Percentiles rank a stretch among this genome's conserved stretches.
phyloP scores from a whole-genome alignment of 2,888 invertebrate species.

The Marronus borbonicus region DNA sequence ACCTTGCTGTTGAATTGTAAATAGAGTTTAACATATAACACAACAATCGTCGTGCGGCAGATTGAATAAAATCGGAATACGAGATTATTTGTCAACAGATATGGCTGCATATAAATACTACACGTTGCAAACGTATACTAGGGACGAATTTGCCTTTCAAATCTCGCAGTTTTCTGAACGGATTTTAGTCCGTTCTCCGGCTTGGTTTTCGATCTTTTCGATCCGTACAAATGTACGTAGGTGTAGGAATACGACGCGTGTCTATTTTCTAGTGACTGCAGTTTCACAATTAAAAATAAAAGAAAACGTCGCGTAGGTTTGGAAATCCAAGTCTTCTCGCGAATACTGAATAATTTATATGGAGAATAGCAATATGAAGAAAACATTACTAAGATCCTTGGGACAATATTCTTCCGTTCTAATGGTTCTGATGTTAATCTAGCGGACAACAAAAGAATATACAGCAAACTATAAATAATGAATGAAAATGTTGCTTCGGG shows the following conservation, averaged over 20 bases:
- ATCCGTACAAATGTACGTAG: too few species aligned
- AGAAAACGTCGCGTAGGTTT: neutral
- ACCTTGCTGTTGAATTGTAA: slow-evolving; percentile 26
- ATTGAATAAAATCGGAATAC: slow-evolving; percentile 31
- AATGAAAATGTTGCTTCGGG: too few species aligned
- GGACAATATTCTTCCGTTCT: too few species aligned
- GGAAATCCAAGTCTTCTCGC: neutral
- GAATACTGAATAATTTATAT: neutral
- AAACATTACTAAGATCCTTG: too few species aligned
- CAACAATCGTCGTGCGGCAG: neutral
- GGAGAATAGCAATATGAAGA: too few species aligned
- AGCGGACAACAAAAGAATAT: too few species aligned
- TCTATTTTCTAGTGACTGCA: neutral
- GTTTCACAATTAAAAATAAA: neutral
- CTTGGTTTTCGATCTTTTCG: neutral
- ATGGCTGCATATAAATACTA: neutral
- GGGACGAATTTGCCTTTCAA: slow-evolving; percentile 24
- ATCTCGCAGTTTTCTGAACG: neutral
- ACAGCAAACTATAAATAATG: too few species aligned
- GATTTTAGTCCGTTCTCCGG: neutral
- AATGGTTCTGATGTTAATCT: too few species aligned
- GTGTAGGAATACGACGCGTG: neutral
- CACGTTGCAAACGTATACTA: neutral
- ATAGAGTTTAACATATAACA: slow-evolving; percentile 14
- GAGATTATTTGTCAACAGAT: slow-evolving; percentile 42